Base-by-base conservation (phyloP, 2,888 invertebrate genomes). In the Boloria selene region DNA sequence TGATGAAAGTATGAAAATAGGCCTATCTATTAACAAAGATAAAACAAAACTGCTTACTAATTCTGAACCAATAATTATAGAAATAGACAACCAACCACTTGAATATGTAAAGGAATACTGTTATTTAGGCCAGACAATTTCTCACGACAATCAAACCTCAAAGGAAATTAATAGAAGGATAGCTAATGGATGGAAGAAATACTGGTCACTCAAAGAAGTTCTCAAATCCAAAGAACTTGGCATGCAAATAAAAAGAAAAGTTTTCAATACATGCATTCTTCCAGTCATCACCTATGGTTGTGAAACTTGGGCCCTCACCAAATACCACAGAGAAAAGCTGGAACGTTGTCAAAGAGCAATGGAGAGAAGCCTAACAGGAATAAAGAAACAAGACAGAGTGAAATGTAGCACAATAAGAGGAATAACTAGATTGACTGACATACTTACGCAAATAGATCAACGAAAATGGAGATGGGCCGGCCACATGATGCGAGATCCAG, bases 261-360 rank as follows among this genome's bases (percentile, higher is more conserved):
- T 55, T 4, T 71, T 69, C 22, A 61, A 70, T 18, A 69, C 69
- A 16, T 72, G 69, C 38, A 65, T 69, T 22, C 62, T 72, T 4
- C 71, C 68, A 13, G 1, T 72, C 22, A 22, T 22, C 22, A 22
- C 22, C 22, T 22, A 68, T 45, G 72, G 72, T 4, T 68, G 71
- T 42, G 54, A 67, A 65, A 63, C 65, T 18, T 65, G 65, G 60
- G 38, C 70, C 16, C 38, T 65, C 1, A 54, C 38, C 1, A 13
- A 64, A 31, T 5, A 31, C 3, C 65, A 52, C n/a, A 60, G 60
- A 38, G 49, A 65, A 5, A 47, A 38, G 54, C 60, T 65, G 13
- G 65, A 22, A 5, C 59, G 31, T 17, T 17, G 17, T 22, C 38
- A 61, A 51, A 61, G 56, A 45, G 56, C 45, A 10, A 61, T 55